These are phyloP conservation scores for Parelbella ahira DNA, from an alignment of 2,888 invertebrate genomes.

Conservation along the genomic window DNA sequence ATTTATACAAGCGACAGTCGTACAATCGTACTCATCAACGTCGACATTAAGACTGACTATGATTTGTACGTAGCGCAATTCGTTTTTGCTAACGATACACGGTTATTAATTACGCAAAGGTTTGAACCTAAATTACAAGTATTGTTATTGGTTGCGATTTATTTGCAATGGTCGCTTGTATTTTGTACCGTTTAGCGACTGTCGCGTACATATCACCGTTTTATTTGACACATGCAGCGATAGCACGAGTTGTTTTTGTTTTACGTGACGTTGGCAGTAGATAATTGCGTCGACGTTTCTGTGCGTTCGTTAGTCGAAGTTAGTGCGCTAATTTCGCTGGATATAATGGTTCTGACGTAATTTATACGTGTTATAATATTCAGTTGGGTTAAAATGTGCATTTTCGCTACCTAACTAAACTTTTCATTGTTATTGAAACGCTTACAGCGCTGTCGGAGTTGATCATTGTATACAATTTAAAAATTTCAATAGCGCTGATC, in stretches of 20 bases:
- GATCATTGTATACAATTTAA: no score
- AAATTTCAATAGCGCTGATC: no score
- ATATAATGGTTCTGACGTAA: no score
- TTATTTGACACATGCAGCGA: constrained; percentile 19
- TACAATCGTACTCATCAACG: constrained; percentile 22
- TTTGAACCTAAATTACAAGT: constrained; percentile 17
- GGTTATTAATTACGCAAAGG: constrained; percentile 19
- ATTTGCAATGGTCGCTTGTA: constrained; percentile 20
- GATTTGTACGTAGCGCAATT: constrained; percentile 17
- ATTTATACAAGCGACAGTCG: constrained; percentile 12
- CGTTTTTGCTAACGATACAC: constrained; percentile 18
- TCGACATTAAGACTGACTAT: constrained; percentile 13
- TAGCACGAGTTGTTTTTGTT: constrained; percentile 18
- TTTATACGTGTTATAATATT: no score
- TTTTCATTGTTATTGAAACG: no score
- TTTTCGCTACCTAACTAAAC: no score
- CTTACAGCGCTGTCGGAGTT: no score
- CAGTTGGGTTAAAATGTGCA: no score
- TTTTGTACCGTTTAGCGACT: constrained; percentile 15
- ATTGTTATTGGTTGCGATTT: constrained; percentile 21
- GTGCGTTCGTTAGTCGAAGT: no score
- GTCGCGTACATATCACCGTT: constrained; percentile 18
- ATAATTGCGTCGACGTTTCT: no score
- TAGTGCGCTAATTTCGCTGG: no score
- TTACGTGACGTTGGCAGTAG: constrained; percentile 22